A percentile compares a stretch with the other conserved stretches of the same genome.
Conservation (phyloP, 2,113 vertebrate species). For the Thinocorus orbignyianus region DNA sequence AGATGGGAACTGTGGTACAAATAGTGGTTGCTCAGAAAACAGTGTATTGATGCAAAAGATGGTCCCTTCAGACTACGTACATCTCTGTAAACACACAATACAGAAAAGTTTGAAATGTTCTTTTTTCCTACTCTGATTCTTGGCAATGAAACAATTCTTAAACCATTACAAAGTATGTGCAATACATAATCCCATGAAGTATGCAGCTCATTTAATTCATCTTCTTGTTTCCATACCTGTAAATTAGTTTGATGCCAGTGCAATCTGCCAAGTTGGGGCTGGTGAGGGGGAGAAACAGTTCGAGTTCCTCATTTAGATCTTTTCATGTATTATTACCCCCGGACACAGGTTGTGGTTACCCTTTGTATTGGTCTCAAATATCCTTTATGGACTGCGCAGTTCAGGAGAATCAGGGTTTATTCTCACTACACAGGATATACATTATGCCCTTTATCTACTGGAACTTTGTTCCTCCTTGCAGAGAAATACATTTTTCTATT, state of each 20-base stretch:
- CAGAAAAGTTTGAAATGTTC: not conserved
- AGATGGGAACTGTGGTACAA: not conserved
- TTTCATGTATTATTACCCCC: not conserved
- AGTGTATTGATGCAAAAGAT: not conserved
- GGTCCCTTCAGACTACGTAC: not conserved
- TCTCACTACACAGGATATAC: not conserved
- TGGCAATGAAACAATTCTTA: conserved; percentile 58
- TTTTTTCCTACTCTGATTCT: conserved; percentile 58
- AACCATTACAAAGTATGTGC: conserved; percentile 57
- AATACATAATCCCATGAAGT: not conserved
- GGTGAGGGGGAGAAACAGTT: not conserved
- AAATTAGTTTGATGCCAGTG: conserved; percentile 51
- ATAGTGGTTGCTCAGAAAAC: not conserved
- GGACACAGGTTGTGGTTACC: not conserved
- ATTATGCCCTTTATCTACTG: not conserved
- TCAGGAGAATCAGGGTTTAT: not conserved
- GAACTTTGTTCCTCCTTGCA: conserved; percentile 32
- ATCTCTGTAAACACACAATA: not conserved
- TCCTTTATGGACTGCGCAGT: not conserved
- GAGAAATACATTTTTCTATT: conserved; percentile 3
- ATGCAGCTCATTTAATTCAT: not conserved
- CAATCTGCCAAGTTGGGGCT: not conserved
- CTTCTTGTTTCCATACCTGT: conserved; percentile 45
- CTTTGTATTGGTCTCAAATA: not conserved
- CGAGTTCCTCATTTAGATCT: not conserved